Conservation (phyloP, 2,888 invertebrate species). For the Napeogenes inachia region DNA sequence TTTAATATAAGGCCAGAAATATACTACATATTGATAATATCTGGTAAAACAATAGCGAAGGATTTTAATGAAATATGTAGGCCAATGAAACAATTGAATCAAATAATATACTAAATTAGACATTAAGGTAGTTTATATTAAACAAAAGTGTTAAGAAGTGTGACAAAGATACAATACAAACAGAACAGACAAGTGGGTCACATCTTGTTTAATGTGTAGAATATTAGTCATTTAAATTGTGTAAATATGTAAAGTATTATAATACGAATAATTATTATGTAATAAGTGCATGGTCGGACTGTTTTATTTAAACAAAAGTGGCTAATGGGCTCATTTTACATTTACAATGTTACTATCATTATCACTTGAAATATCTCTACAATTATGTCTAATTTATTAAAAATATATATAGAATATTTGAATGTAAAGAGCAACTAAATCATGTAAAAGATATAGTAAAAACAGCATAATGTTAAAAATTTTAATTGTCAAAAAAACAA, state of each 20-base stretch:
- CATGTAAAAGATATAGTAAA: too few species aligned
- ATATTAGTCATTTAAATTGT: constrained; percentile 53
- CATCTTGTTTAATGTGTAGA: constrained; percentile 50
- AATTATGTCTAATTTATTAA: too few species aligned
- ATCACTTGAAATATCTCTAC: background rate
- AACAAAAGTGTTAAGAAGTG: constrained; percentile 58
- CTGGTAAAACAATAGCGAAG: constrained; percentile 43
- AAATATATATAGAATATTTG: too few species aligned
- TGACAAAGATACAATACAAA: constrained; percentile 62
- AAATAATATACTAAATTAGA: constrained; percentile 67
- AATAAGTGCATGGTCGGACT: constrained; percentile 26
- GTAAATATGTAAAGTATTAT: constrained; percentile 33
- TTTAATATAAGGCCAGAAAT: constrained; percentile 7
- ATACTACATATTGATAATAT: constrained; percentile 6
- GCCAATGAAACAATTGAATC: constrained; percentile 69
- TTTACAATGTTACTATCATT: background rate
- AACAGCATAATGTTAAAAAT: too few species aligned
- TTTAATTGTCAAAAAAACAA: too few species aligned
- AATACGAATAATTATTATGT: constrained; percentile 30
- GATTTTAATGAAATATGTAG: constrained; percentile 66
- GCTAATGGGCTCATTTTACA: background rate
- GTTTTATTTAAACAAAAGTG: constrained; percentile 8
- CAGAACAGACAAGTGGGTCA: constrained; percentile 62
- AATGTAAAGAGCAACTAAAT: too few species aligned
- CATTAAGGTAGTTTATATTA: constrained; percentile 57